Conservation (phyloP, 2,888 invertebrate species). For the Tanaodytes sp. region DNA sequence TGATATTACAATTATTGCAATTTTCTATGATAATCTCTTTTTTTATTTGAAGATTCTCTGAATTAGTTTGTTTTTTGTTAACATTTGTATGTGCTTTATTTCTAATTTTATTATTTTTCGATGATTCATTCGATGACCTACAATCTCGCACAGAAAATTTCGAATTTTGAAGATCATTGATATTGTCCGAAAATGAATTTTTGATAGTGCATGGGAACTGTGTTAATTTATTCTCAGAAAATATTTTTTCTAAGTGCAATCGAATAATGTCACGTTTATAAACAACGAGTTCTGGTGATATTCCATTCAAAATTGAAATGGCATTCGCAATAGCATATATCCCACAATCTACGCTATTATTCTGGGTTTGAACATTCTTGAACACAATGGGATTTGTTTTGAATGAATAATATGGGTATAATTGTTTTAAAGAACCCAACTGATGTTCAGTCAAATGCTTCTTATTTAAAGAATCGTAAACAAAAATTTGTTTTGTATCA, state of each 20-base stretch:
- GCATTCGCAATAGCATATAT: conserved; percentile 25
- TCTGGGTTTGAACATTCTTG: conserved; percentile 7
- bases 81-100: too few species aligned
- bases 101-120: too few species aligned
- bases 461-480: conserved; percentile 8
- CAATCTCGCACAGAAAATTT: too few species aligned
- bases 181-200: too few species aligned
- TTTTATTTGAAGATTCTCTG: too few species aligned
- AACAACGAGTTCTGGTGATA: conserved; percentile 1
- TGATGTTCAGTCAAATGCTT: conserved; percentile 6
- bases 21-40: too few species aligned
- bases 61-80: too few species aligned
- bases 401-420: conserved; percentile 15
- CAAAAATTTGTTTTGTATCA: conserved; percentile 19
- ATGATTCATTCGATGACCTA: too few species aligned
- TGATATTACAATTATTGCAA: too few species aligned
- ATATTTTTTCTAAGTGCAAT: not conserved
- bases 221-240: not conserved
- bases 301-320: conserved; percentile 18
- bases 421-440: conserved; percentile 5
- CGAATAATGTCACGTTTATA: conserved; percentile 45
- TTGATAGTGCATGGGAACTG: conserved; percentile 2
- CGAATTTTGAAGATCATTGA: too few species aligned
- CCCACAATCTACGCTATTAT: conserved; percentile 8
- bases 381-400: conserved; percentile 7